Base-by-base conservation (phyloP, 2,797 vertebrate species). In the Sebastes goodei region DNA sequence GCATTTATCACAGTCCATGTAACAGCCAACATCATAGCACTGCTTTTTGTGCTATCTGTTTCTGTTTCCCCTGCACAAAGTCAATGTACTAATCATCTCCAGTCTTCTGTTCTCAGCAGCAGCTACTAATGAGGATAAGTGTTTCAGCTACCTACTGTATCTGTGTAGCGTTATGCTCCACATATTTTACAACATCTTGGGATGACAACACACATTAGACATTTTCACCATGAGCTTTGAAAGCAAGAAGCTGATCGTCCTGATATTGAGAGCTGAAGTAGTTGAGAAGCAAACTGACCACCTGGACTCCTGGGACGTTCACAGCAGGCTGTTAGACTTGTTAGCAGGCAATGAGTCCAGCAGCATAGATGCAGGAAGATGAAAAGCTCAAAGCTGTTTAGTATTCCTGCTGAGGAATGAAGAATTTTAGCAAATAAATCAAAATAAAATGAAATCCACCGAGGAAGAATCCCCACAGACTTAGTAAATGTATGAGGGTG, bases 371-470 rank as follows among this genome's bases (percentile, higher is more conserved):
- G 33, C 21, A 71, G 56, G 30, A 70, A 42, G 77, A 76, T 27
- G 46, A 68, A 72, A 75, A 76, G 27, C 56, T 59, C 5, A 56
- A 33, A 32, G 63, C 55, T 74, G 27, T 64, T 86, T 72, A 33
- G 35, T 35, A 52, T 75, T 81, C 52, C 12, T 73, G 23, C 38
- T 11, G 32, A 77, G 62, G 25, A 79, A 32, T 53, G 29, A 53
- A 10, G 10, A 60, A 17, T 65, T 76, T 62, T 38, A 55, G 57
- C 35, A 65, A 55, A 84, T 73, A 72, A 69, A 79, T 77, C 20
- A 46, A 84, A 82, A 63, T 59, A 6, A 25, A 71, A 80, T 74
- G n/a, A 69, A 80, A 83, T 38, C 30, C 30, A 65, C 35, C 21
- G 32, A n/a, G 21, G 15, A 66, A 14, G 23, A 81, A 61, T 77